Evolutionary conservation across 2,797 vertebrate species (phyloP).

Genomic region (Chloroceryle amazona): DNA sequence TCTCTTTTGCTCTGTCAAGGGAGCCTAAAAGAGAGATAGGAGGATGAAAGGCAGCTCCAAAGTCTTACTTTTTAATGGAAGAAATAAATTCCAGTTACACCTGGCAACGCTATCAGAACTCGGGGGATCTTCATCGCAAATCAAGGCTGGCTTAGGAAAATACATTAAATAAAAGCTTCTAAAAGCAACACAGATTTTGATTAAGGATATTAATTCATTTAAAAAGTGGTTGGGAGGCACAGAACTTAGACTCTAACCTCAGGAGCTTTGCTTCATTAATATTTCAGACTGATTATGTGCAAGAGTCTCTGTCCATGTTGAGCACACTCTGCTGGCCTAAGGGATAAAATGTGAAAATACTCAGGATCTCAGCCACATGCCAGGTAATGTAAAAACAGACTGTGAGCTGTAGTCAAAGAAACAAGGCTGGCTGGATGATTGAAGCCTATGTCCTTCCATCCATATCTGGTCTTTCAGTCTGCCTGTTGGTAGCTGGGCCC

Average conservation of each 20-base stretch:
- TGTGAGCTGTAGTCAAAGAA: background rate
- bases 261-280: constrained; percentile 1
- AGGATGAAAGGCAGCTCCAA: constrained; percentile 61
- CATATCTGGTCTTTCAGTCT: background rate
- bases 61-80: constrained; percentile 29
- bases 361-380: background rate
- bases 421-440: background rate
- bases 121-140: background rate
- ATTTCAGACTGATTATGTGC: background rate
- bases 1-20: constrained; percentile 50
- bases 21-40: constrained; percentile 13
- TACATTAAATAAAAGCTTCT: background rate
- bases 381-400: background rate
- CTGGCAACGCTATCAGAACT: constrained; percentile 34
- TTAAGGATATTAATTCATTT: background rate
- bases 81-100: constrained; percentile 71
- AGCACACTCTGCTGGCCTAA: background rate
- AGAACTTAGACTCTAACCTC: background rate
- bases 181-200: constrained; percentile 3
- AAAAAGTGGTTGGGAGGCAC: background rate
- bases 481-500: background rate
- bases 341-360: background rate
- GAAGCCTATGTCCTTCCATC: background rate
- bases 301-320: accelerated
- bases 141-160: constrained; percentile 1